Conservation (phyloP, 2,888 invertebrate genomes). For the Trachelus stipa region DNA sequence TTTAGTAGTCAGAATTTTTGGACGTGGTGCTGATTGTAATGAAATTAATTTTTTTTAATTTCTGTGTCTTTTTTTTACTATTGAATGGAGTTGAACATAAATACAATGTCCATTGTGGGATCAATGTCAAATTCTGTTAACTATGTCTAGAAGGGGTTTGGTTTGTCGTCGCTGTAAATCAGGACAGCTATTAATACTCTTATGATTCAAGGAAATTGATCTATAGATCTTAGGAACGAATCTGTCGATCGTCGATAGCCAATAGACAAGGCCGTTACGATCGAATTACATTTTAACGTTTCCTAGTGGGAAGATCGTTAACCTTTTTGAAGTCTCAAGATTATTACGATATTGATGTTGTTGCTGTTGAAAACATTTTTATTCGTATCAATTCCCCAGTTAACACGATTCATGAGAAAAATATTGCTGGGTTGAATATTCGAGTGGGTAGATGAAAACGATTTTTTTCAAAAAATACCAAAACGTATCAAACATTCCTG, state of each 20-base stretch:
- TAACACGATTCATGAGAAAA: background rate
- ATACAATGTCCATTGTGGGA: background rate
- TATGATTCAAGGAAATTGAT: conserved; percentile 54
- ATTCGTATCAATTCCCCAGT: background rate
- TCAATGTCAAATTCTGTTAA: conserved; percentile 3
- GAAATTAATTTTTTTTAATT: background rate
- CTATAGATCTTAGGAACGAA: conserved; percentile 2
- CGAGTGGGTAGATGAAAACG: background rate
- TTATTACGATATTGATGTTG: background rate
- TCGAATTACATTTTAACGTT: background rate
- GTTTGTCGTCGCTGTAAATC: conserved; percentile 22
- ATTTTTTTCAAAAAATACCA: background rate
- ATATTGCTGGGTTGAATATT: background rate
- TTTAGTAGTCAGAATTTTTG: background rate
- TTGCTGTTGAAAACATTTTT: background rate
- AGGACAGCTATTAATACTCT: conserved; percentile 46
- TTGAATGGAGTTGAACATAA: background rate
- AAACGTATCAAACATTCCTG: background rate
- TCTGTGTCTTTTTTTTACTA: background rate
- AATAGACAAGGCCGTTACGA: background rate
- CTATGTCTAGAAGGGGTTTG: background rate
- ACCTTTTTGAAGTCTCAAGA: background rate
- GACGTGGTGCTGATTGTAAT: background rate
- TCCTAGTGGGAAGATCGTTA: background rate
- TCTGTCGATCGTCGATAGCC: background rate